A percentile compares a stretch with the other conserved stretches of the same genome.
These are phyloP conservation scores for Lerista edwardsae DNA, from an alignment of 2,797 vertebrate species.

Conservation along the genomic window DNA sequence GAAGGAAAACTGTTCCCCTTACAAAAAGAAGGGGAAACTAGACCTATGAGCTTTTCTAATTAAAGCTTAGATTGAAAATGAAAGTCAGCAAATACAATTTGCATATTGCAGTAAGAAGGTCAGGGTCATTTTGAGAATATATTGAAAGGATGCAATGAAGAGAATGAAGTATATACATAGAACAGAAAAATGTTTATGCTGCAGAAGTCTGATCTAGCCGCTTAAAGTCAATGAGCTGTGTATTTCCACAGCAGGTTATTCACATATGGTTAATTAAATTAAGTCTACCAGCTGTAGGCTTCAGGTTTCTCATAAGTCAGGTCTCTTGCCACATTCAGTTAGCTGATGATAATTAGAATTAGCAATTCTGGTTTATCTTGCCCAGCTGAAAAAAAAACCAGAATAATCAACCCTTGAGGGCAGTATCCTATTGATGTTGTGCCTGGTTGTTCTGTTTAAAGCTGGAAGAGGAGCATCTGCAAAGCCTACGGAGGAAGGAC, in stretches of 20 bases:
- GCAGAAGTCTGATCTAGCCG: not conserved
- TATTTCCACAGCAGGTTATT: constrained; percentile 23
- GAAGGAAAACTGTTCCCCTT: not conserved
- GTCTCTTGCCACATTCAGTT: constrained; percentile 32
- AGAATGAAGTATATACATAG: constrained; percentile 5
- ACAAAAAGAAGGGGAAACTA: not conserved
- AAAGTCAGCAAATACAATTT: constrained; percentile 1
- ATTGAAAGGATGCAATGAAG: constrained; percentile 8
- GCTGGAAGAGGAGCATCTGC: constrained; percentile 85
- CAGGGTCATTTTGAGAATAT: constrained; percentile 10
- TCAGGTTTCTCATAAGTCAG: constrained; percentile 35
- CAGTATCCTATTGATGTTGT: constrained; percentile 30
- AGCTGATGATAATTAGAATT: constrained; percentile 35
- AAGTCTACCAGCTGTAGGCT: not conserved
- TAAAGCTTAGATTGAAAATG: constrained; percentile 26
- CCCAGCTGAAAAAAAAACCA: constrained; percentile 5
- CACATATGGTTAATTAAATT: constrained; percentile 37
- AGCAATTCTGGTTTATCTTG: constrained; percentile 43
- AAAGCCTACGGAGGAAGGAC: constrained; percentile 80
- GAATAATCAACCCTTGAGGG: not conserved
- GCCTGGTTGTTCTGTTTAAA: constrained; percentile 65
- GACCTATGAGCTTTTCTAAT: constrained; percentile 11
- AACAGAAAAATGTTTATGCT: constrained; percentile 20
- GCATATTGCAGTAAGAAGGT: not conserved
- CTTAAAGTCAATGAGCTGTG: constrained; percentile 32